Base-by-base conservation (phyloP, 2,797 vertebrate species). In the Chromobotia macracanthus region DNA sequence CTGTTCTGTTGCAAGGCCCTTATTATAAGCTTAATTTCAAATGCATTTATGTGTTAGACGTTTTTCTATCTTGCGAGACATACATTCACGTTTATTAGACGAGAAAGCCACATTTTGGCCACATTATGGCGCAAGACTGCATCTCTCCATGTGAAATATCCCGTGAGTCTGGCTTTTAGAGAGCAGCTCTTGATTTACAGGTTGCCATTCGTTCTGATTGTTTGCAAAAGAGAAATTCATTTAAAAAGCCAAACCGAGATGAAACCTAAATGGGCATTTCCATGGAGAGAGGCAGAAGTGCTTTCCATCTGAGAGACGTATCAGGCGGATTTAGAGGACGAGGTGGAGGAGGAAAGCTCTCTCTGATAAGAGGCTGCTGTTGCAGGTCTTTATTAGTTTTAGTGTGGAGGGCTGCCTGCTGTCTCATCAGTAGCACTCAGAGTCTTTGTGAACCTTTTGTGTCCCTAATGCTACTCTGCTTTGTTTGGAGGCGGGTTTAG, bases 381-480 rank as follows among this genome's bases (percentile, higher is more conserved):
- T 85, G 89, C 84, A 90, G 86, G 84, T 88, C 91, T 94, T 94
- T 93, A 95, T 94, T 94, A 92, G 91, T 79, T 66, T 41, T 81
- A 53, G 84, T 67, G 67, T 81, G 79, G 86, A 87, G 89, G 85
- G 88, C 84, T 83, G 88, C 83, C 86, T 70, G 80, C 82, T 85
- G 84, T 87, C 89, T 91, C 92, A 91, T 90, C 86, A 82, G 89
- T 89, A 93, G 92, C 93, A 93, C 92, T 81, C 90, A 86, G 92
- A 87, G 93, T 93, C 68, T 92, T 93, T 94, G 93, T 90, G 89
- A 88, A 48, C 64, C 88, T 87, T 89, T 87, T 87, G 86, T 86
- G 53, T 66, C 87, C 63, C 88, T 90, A 91, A 92, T 88, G 88
- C 77, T 16, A 88, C 85, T 86, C 86, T 31, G 84, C 88, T 86